Evolutionary conservation across 2,113 vertebrate species (phyloP), one percentile per base, ranked within the genome.

Genomic region (Colinus virginianus): DNA sequence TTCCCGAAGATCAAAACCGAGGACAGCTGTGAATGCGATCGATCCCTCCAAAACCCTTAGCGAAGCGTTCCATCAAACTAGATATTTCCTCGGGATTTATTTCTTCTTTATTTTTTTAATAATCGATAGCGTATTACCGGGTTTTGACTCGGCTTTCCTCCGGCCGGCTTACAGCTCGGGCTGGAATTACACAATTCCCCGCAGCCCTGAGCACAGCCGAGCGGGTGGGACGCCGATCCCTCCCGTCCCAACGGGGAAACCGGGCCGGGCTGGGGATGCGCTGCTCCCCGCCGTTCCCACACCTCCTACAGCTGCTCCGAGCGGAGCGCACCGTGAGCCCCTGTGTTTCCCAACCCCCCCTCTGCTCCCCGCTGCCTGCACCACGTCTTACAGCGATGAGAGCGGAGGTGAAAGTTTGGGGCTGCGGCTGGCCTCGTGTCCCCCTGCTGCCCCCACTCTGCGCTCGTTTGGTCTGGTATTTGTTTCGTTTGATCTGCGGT

Each of bases 11-110:
- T 58, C 78, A 70, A 45, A 90, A 49, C 20, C 20, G 20, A 79
- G 43, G 72, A 51, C 55, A 80, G 88, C 30, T 70, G 76, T 12
- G 55, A 84, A 78, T 23, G 42, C 71, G 46, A 88, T 88, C 79
- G 72, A 88, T 90, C 69, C 58, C 58, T 76, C 64, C 69, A 90
- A 93, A 88, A 88, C 12, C 5, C 18, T 43, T 88, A 43, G 72
- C 23, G 9, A 80, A 90, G 15, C 14, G 11, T 53, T 95, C 88
- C 21, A 66, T 79, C 67, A 64, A 88, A 90, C 58, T 7, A 90
- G 61, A 53, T 70, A 79, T 70, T 88, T 90, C 43, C 56, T 68
- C 40, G 63, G 21, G 42, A 78, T 16, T 83, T 72, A 38, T 62
- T 78, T 51, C 1, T n/a, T 38, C 61, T 85, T 62, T 61, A 38